Conservation (phyloP, 92 coral and sea anemone species). For the Muricea muricata region DNA sequence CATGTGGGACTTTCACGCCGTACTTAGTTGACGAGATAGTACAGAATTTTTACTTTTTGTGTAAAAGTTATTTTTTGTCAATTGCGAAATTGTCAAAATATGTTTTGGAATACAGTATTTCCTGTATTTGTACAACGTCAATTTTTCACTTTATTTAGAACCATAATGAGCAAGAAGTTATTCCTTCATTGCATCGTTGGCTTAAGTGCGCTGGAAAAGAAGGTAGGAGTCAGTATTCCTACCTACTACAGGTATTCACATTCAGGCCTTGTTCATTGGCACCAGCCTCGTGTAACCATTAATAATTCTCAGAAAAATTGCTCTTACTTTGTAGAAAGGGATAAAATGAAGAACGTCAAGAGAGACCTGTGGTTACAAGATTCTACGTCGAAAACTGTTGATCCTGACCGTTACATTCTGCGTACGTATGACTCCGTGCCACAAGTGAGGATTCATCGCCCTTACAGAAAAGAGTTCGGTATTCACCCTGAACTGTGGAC, state of each 20-base stretch:
- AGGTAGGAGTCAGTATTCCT: conserved; percentile 62
- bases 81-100: too few species aligned
- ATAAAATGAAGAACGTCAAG: conserved; percentile 59
- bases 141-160: conserved; percentile 53
- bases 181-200: conserved; percentile 97
- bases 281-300: not conserved
- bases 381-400: conserved; percentile 73
- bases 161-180: conserved; percentile 82
- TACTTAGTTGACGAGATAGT: too few species aligned
- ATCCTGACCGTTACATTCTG: conserved; percentile 85
- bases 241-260: too few species aligned
- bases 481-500: conserved; percentile 68
- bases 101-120: not conserved
- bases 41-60: too few species aligned
- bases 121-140: not conserved
- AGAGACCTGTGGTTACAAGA: conserved; percentile 76
- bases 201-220: conserved; percentile 91
- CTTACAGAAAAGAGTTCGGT: conserved; percentile 69
- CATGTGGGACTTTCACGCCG: too few species aligned
- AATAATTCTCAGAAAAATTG: not conserved
- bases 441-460: conserved; percentile 55
- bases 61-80: too few species aligned
- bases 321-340: not conserved
- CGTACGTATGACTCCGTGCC: conserved; percentile 67
- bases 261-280: too few species aligned